Conservation (phyloP, 1,140 invertebrate species). For the Spodoptera litura region DNA sequence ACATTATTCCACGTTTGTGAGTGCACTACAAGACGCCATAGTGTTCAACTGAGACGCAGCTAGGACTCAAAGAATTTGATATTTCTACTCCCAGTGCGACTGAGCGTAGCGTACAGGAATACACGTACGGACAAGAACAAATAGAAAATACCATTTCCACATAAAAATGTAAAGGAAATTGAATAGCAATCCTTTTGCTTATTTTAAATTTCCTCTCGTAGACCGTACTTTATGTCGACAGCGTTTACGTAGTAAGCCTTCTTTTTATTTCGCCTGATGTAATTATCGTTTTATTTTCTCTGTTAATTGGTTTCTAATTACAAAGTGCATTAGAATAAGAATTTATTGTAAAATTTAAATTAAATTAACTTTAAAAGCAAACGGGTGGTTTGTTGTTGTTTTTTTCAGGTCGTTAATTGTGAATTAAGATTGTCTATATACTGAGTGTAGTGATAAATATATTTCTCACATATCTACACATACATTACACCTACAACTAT, state of each 20-base stretch:
- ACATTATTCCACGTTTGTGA: constrained; percentile 39
- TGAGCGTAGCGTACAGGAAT: background rate
- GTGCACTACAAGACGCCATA: constrained; percentile 33
- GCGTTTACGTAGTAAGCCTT: background rate
- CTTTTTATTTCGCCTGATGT: too few species aligned
- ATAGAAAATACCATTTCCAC: constrained; percentile 40
- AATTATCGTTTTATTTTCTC: too few species aligned
- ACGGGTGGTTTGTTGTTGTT: too few species aligned
- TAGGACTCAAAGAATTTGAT: constrained; percentile 37
- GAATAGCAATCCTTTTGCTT: constrained; percentile 31
- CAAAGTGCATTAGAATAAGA: too few species aligned
- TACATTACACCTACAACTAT: too few species aligned
- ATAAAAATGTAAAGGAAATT: constrained; percentile 41
- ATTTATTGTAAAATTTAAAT: too few species aligned
- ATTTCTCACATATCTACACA: too few species aligned
- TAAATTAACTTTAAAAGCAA: too few species aligned
- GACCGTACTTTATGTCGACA: background rate
- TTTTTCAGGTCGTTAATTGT: too few species aligned
- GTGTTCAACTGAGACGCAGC: constrained; percentile 32
- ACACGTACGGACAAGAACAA: constrained; percentile 35
- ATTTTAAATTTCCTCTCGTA: constrained; percentile 28
- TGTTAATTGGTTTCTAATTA: too few species aligned
- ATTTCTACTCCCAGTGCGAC: constrained; percentile 25
- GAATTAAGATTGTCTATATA: too few species aligned
- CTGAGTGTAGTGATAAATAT: too few species aligned